Conservation (phyloP, 2,888 invertebrate genomes). For the Chloroclysta siterata region DNA sequence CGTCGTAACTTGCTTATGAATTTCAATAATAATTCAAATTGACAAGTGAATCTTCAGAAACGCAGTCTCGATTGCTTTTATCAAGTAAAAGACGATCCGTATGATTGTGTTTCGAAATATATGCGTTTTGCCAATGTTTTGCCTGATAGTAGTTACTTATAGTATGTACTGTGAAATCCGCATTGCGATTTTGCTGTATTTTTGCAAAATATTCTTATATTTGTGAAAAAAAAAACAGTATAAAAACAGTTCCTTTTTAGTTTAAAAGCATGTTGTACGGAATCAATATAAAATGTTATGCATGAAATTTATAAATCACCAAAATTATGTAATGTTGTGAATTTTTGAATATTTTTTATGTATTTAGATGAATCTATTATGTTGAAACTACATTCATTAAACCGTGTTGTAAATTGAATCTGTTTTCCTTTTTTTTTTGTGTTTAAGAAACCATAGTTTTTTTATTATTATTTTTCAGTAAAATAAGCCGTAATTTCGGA, state of each 20-base stretch:
- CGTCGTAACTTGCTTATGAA: constrained; percentile 54
- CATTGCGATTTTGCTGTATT: background rate
- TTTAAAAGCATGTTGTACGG: constrained; percentile 2
- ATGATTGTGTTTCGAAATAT: constrained; percentile 50
- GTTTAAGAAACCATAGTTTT: constrained; percentile 9
- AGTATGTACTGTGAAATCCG: too few species aligned
- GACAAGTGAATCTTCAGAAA: constrained; percentile 38
- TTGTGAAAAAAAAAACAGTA: background rate
- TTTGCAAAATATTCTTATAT: background rate
- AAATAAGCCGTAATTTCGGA: too few species aligned
- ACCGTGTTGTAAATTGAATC: constrained; percentile 20
- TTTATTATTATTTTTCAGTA: background rate
- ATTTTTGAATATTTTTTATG: constrained; percentile 19
- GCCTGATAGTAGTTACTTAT: too few species aligned
- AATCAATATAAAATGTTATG: background rate
- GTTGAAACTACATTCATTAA: constrained; percentile 26
- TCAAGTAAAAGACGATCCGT: constrained; percentile 58
- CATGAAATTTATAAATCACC: constrained; percentile 1
- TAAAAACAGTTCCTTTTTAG: constrained; percentile 5
- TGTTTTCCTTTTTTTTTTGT: constrained; percentile 15
- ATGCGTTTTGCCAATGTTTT: constrained; percentile 5
- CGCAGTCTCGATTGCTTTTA: constrained; percentile 66
- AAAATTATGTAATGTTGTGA: constrained; percentile 13
- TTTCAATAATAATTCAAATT: constrained; percentile 46
- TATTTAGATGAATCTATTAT: constrained; percentile 24